Base-by-base conservation (phyloP, 2,113 vertebrate species). In the Collichthys lucidus region DNA sequence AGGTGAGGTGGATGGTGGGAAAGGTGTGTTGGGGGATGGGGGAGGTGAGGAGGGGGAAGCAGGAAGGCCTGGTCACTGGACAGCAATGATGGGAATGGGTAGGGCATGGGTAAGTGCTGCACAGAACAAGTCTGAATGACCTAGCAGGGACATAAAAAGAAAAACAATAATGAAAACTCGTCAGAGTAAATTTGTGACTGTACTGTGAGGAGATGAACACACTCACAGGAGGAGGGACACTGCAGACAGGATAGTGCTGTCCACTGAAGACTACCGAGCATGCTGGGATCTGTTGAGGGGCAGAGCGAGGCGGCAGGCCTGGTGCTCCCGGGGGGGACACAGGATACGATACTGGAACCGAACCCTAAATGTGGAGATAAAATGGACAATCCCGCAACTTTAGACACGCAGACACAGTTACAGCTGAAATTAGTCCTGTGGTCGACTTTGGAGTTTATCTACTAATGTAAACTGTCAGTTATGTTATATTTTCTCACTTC, bases 251-350 rank as follows among this genome's bases (percentile, higher is more conserved):
- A 86, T 98, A 97, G 90, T 98, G 97, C 89, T 99, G 98, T 65
- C 97, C 97, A 80, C 97, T 98, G 94, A 99, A 98, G 90, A 99
- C 98, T 84, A 98, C 97, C 6, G 98, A 99, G 93, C 98, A 99
- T 15, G 97, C 96, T 65, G 98, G 96, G 80, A 99, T 97, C 89
- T 98, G 98, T 66, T 98, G 98, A 22, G 97, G 97, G 1, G 97
- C 88, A 29, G 95, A 98, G 93, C 98, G 97, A 74, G 98, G 96
- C 3, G 97, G 97, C 80, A 99, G 95, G 59, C 96, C 98, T 24
- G 99, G 97, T 0, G 96, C 96, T 75, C 98, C 96, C 0, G 96
- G 97, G 52, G 92, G 91, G 74, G 97, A 97, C 75, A 99, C 93
- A 2, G 98, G 96, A 84, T 99, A 99, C 0, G 98, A 98, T 55